Percentiles rank a stretch among this genome's conserved stretches.
Conservation (phyloP, 2,797 vertebrate species). For the Leptodactylus fallax region DNA sequence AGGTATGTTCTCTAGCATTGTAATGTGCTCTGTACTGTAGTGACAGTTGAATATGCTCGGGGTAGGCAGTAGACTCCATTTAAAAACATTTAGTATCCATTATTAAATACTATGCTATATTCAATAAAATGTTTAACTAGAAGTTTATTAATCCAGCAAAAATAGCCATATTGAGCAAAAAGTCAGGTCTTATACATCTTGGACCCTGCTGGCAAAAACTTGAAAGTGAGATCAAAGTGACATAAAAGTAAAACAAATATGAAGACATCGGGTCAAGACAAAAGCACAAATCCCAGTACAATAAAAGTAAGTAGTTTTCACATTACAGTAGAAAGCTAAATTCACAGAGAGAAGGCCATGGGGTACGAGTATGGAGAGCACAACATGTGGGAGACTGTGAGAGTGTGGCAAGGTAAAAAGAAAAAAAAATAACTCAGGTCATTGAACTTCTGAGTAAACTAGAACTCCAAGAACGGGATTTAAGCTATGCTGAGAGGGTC, state of each 20-base stretch:
- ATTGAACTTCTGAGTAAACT: not conserved
- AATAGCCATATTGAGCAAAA: not conserved
- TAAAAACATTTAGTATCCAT: not conserved
- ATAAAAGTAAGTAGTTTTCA: not conserved
- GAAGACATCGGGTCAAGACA: conserved; percentile 8
- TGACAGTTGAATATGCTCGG: no score
- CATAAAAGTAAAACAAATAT: not conserved
- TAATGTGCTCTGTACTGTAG: no score
- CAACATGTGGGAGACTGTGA: not conserved
- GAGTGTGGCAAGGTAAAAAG: not conserved
- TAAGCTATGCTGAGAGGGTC: not conserved
- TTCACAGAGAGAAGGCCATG: not conserved
- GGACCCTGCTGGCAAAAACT: not conserved
- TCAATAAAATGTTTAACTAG: not conserved
- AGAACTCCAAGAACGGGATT: not conserved
- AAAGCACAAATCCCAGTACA: not conserved
- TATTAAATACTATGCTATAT: not conserved
- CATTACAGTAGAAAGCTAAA: not conserved
- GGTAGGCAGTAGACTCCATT: not conserved
- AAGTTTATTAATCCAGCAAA: not conserved
- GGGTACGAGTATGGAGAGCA: not conserved
- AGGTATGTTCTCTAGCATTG: no score
- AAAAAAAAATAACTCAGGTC: not conserved
- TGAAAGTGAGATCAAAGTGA: not conserved
- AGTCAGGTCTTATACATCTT: not conserved